Base-by-base conservation (phyloP, 1,140 invertebrate species). In the Tyrophagus putrescentiae region DNA sequence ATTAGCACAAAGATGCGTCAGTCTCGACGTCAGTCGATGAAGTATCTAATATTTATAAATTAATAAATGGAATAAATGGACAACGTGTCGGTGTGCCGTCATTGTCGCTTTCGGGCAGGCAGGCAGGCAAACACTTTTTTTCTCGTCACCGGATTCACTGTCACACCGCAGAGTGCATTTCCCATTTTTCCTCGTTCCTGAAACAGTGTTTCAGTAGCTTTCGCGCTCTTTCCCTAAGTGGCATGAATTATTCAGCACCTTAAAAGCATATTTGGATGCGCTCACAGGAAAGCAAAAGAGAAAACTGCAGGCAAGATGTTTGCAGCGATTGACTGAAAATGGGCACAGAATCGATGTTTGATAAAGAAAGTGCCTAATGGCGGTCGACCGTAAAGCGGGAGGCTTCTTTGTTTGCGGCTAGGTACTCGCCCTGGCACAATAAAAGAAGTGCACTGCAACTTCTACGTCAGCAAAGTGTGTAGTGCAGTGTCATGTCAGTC, bases 271-370 rank as follows among this genome's bases (percentile, higher is more conserved):
- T 48, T 48, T 18, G 7, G 45, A 48, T 48, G 18, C 45, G 18
- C n/a, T n/a, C 7, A 48, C 45, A 6, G 45, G 21, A 48, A n/a
- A 48, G 13, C 45, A 21, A 21, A 48, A 18, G 7, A 18, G 6
- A 13, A 48, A n/a, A n/a, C 21, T 13, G 31, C 7, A 29, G 18
- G 45, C 7, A 18, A 18, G 45, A 7, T 48, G 45, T 48, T 48
- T 48, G 45, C 7, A 21, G 23, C 31, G 45, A 48, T 48, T 48
- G 45, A 48, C 45, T 48, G 45, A 48, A 29, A 48, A 48, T 48
- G 45, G 45, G 21, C 45, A n/a, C n/a, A 48, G 45, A 48, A 48
- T 48, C 45, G 45, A 48, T 48, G 45, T 48, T 48, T 48, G 45
- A 48, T 48, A 48, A 48, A 29, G 21, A 48, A 7, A 48, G 45